Conservation (phyloP, 2,113 vertebrate genomes). For the Mus pahari region DNA sequence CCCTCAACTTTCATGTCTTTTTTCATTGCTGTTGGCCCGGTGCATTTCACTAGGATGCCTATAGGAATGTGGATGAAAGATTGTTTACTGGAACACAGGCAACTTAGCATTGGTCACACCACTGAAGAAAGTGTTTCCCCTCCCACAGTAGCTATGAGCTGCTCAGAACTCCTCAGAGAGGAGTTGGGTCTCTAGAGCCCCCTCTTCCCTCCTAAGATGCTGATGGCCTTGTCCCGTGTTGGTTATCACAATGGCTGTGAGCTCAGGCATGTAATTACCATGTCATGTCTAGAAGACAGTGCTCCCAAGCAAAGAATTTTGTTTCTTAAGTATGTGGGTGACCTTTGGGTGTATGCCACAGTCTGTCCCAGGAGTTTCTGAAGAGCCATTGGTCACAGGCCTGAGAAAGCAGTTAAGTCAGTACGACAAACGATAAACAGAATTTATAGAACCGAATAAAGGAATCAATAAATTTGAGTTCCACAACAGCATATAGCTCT, state of each 20-base stretch:
- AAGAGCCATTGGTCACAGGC: neutral
- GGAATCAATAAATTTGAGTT: neutral
- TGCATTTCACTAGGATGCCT: neutral
- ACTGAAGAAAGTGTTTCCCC: neutral
- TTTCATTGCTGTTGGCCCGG: neutral
- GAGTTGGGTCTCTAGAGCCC: no score
- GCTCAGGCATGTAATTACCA: neutral
- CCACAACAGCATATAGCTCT: no score
- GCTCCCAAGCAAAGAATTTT: neutral
- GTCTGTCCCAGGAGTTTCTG: neutral
- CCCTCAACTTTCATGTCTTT: neutral
- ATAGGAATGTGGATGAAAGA: no score
- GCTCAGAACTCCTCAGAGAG: no score
- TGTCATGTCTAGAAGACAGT: neutral
- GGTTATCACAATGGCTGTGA: neutral
- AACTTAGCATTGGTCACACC: neutral
- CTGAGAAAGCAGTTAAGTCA: neutral
- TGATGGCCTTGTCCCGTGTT: neutral
- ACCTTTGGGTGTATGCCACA: neutral
- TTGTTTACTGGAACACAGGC: no score
- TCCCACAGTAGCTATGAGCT: no score
- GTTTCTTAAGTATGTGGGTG: neutral
- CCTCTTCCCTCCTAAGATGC: neutral
- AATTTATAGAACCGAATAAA: neutral
- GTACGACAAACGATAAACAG: neutral